phyloP scores from a whole-genome alignment of 2,113 vertebrate species.

The Trogon surrucura region DNA sequence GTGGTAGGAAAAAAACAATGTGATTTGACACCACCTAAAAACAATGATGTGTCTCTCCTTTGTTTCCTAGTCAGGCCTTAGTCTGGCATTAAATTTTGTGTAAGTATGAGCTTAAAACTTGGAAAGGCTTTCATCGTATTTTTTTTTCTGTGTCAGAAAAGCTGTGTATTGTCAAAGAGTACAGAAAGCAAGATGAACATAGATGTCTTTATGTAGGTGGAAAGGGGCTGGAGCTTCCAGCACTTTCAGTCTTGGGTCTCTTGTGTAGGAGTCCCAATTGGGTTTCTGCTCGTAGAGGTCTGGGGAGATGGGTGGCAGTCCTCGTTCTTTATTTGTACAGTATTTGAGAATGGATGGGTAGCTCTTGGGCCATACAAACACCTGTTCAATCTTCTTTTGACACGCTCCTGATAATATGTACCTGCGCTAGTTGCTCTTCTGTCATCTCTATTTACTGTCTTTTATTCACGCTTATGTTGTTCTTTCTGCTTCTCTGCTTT shows the following conservation, averaged over 20 bases:
- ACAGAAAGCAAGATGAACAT: background rate
- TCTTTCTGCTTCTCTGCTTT: background rate
- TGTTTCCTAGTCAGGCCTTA: background rate
- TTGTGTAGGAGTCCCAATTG: background rate
- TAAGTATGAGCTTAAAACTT: background rate
- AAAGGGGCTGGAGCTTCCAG: background rate
- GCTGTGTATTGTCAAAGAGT: background rate
- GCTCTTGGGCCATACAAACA: background rate
- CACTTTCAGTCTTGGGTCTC: background rate
- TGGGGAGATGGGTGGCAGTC: background rate
- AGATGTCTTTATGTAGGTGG: background rate
- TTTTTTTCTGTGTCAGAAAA: background rate
- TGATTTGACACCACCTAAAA: background rate
- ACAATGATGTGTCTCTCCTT: rapidly evolving
- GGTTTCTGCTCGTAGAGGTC: background rate
- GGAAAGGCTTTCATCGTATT: background rate
- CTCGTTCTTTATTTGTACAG: background rate
- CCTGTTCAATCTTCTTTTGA: background rate
- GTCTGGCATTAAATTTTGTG: background rate
- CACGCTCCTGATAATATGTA: background rate
- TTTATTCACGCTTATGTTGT: background rate
- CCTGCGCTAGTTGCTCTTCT: background rate
- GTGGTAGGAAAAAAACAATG: background rate
- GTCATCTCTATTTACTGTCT: background rate
- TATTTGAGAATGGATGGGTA: background rate